Evolutionary conservation across 1,140 invertebrate species (phyloP), one percentile per base, ranked within the genome.

Genomic region (Globodera ellingtonae): DNA sequence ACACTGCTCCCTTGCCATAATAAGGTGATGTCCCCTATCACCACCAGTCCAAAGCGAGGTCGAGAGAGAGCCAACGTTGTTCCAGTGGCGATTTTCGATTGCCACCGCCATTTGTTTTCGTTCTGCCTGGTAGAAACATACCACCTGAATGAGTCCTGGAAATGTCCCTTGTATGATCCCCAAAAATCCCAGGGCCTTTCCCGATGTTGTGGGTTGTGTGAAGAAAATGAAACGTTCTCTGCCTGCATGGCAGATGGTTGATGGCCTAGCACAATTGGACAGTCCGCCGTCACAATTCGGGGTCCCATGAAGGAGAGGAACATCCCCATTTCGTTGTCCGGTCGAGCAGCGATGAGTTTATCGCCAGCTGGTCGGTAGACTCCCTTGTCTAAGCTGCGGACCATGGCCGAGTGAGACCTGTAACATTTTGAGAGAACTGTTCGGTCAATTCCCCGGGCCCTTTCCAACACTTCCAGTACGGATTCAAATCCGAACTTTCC

Each of bases 401-500:
- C 69, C 7, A 70, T 35, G 35, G 35, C 46, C 10, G 9, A 13
- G 69, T 70, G n/a, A 0, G 70, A 18, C 48, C 70, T 18, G 70
- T 72, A 72, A 21, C 46, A 72, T 1, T 18, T 18, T 3, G 70
- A 15, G n/a, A 72, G 70, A 15, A 59, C 56, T 5, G 56, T 59
- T 18, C 56, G 56, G 5, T 59, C 56, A 59, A 59, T 18, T 18
- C 56, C 56, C 5, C 15, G 10, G 56, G 56, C 56, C 56, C 56
- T 59, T 59, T 59, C 56, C 15, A 59, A 59, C 5, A 59, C 56
- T 4, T 72, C 70, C n/a, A 72, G 6, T 1, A 72, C 70, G 3
- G 70, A 72, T 6, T 72, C 48, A 47, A 72, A 47, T 47, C 70
- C 70, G 13, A 21, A 72, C 18, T 72, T 72, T 5, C 48, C 70